Evolutionary conservation across 2,797 vertebrate genomes (phyloP).

Genomic region (Cossypha niveicapilla): DNA sequence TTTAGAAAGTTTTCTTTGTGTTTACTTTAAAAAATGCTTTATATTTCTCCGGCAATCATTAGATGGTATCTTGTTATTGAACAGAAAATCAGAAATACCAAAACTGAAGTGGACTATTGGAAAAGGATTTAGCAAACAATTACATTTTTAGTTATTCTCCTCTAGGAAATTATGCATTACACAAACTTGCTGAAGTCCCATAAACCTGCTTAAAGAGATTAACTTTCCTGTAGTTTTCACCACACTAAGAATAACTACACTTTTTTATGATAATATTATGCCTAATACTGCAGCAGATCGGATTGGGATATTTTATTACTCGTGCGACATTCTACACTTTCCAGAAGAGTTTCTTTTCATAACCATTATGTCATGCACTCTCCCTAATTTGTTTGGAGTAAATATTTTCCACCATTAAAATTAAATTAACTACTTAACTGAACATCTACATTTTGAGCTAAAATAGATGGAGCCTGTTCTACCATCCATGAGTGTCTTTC

Average conservation of each 20-base stretch:
- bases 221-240: neutral
- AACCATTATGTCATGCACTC: neutral
- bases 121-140: neutral
- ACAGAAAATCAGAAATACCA: neutral
- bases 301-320: neutral
- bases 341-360: neutral
- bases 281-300: neutral
- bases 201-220: neutral
- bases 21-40: neutral
- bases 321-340: neutral
- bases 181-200: neutral
- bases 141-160: neutral
- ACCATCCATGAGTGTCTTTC: neutral
- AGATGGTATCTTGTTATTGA: neutral
- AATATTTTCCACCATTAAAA: neutral
- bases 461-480: neutral
- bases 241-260: neutral
- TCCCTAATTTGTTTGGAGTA: neutral
- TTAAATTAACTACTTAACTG: neutral
- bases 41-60: neutral
- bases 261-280: neutral
- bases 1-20: neutral
- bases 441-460: neutral
- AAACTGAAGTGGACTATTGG: neutral
- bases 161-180: neutral